Evolutionary conservation across 2,113 vertebrate genomes (phyloP).

Genomic region (Lepus timidus): DNA sequence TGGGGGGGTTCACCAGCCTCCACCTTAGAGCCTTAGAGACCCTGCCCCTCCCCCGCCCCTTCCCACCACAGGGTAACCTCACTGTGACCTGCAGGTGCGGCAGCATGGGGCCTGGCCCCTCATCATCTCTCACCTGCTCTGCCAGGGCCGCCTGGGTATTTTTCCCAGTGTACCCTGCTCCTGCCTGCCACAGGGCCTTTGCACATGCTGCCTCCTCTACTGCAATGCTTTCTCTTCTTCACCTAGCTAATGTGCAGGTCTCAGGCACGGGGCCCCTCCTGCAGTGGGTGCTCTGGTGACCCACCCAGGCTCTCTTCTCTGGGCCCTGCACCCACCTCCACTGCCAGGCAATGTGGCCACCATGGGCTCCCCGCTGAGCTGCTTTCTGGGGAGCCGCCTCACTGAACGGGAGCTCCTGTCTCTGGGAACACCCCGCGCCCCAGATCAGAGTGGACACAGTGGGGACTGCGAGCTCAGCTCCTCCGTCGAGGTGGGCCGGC

Average conservation of each 20-base stretch:
- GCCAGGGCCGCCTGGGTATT: background rate
- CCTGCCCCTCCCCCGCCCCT: background rate
- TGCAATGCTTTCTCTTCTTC: background rate
- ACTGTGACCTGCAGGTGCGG: background rate
- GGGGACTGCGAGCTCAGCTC: background rate
- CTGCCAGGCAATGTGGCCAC: background rate
- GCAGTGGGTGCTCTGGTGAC: background rate
- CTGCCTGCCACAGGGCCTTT: constrained; percentile 2
- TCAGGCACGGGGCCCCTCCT: background rate
- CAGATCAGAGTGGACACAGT: background rate
- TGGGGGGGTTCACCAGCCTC: background rate
- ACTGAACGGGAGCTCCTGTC: background rate
- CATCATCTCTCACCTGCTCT: background rate
- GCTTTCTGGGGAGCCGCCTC: background rate
- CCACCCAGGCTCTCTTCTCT: background rate
- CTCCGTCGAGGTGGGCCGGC: background rate
- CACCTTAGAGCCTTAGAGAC: background rate
- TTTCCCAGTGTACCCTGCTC: background rate
- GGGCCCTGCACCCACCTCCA: background rate
- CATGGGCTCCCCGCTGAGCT: background rate
- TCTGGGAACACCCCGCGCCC: background rate
- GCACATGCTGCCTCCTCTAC: background rate
- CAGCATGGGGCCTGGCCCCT: rapidly evolving
- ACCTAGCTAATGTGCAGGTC: background rate
- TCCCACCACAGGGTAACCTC: background rate